A percentile compares a stretch with the other conserved stretches of the same genome.
Conservation (phyloP, 2,888 invertebrate genomes). For the Tachina fera region DNA sequence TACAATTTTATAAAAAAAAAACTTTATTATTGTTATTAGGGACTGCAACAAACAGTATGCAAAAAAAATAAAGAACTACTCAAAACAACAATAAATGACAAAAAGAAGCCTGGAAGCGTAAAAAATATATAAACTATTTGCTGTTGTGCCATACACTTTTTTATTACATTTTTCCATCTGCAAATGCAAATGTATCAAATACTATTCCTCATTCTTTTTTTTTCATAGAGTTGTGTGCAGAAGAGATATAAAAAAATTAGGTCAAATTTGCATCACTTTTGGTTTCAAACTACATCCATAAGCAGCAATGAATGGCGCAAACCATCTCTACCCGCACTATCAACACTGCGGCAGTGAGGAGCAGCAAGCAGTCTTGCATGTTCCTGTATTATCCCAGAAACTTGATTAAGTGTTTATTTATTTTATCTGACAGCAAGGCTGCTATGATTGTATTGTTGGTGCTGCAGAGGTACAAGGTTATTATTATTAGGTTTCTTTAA, state of each 20-base stretch:
- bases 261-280: conserved; percentile 72
- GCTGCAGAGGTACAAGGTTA: conserved; percentile 21
- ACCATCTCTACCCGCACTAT: background rate
- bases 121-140: conserved; percentile 18
- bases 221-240: conserved; percentile 28
- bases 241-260: conserved; percentile 65
- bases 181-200: conserved; percentile 26
- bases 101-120: conserved; percentile 36
- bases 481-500: background rate
- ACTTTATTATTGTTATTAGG: conserved; percentile 8
- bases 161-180: background rate
- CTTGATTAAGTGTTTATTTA: conserved; percentile 22
- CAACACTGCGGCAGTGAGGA: background rate
- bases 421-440: background rate
- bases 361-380: conserved; percentile 5
- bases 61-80: background rate
- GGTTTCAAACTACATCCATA: conserved; percentile 49
- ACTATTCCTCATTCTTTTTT: conserved; percentile 28
- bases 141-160: background rate
- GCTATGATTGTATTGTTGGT: background rate
- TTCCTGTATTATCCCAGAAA: conserved; percentile 12
- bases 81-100: conserved; percentile 39
- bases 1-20: background rate
- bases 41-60: background rate
- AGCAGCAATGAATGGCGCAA: conserved; percentile 42